Conservation (phyloP, 2,113 vertebrate genomes). For the Terrapene triunguis region DNA sequence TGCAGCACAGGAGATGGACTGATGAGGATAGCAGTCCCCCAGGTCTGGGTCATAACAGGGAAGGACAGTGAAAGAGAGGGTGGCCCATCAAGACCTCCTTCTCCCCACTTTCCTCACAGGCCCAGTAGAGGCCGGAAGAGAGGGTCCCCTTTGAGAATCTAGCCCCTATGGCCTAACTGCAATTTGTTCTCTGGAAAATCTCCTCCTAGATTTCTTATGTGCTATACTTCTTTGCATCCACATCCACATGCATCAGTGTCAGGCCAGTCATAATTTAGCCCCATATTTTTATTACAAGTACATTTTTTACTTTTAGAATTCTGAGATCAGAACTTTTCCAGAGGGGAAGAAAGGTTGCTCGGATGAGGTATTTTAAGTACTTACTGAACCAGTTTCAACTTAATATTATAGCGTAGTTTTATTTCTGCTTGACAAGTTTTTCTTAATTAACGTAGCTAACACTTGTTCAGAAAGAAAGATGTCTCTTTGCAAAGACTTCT, state of each 20-base stretch:
- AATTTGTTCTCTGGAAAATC: background rate
- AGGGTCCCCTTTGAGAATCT: background rate
- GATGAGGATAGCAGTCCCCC: background rate
- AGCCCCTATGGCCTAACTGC: background rate
- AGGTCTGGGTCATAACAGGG: background rate
- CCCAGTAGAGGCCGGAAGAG: background rate
- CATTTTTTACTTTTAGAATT: background rate
- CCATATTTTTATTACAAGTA: background rate
- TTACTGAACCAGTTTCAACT: constrained; percentile 29
- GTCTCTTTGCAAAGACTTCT: constrained; percentile 45
- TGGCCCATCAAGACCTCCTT: background rate
- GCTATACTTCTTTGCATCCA: background rate
- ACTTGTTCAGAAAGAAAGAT: constrained; percentile 37
- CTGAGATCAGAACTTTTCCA: background rate
- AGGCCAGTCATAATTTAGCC: background rate
- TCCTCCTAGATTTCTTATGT: background rate
- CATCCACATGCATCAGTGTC: background rate
- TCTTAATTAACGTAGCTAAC: constrained; percentile 62
- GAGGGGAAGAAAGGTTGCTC: background rate
- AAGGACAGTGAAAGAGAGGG: background rate
- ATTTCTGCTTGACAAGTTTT: constrained; percentile 50
- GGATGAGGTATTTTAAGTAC: background rate
- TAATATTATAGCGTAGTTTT: background rate
- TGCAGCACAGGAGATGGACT: background rate
- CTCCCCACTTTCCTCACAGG: background rate